These are phyloP conservation scores for Spermophilus dauricus DNA, from an alignment of 2,113 vertebrate genomes.

Conservation along the genomic window DNA sequence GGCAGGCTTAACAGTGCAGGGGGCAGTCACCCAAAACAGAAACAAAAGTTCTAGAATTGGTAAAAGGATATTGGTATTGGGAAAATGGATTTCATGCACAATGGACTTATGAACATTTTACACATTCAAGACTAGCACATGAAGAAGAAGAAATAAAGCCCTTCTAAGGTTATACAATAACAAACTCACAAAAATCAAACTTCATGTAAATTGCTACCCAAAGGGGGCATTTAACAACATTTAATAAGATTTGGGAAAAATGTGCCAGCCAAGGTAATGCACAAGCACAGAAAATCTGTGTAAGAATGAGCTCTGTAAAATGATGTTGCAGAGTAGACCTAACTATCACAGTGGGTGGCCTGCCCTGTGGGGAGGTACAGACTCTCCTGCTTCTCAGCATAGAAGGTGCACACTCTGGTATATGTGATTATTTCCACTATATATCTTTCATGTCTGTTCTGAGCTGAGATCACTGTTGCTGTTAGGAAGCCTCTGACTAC, in stretches of 20 bases:
- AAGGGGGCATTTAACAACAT: background rate
- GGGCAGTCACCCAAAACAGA: background rate
- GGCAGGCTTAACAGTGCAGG: background rate
- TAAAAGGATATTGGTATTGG: background rate
- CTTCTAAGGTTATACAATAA: background rate
- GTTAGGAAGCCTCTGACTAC: background rate
- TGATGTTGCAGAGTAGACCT: background rate
- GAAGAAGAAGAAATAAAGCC: background rate
- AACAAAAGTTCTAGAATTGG: background rate
- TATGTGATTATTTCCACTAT: accelerated
- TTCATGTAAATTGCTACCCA: background rate
- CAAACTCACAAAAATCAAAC: background rate
- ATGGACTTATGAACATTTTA: background rate
- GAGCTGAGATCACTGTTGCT: background rate
- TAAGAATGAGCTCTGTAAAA: background rate
- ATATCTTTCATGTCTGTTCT: too few species aligned
- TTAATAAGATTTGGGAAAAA: background rate
- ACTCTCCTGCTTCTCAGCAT: accelerated
- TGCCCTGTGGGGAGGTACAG: accelerated
- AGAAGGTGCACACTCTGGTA: background rate
- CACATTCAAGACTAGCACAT: background rate
- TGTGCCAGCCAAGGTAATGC: background rate
- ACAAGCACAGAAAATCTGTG: background rate
- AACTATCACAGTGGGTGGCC: accelerated
- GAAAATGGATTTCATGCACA: background rate